These are phyloP conservation scores for Triplophysa bombifrons DNA, from an alignment of 2,797 vertebrate genomes.

Conservation along the genomic window DNA sequence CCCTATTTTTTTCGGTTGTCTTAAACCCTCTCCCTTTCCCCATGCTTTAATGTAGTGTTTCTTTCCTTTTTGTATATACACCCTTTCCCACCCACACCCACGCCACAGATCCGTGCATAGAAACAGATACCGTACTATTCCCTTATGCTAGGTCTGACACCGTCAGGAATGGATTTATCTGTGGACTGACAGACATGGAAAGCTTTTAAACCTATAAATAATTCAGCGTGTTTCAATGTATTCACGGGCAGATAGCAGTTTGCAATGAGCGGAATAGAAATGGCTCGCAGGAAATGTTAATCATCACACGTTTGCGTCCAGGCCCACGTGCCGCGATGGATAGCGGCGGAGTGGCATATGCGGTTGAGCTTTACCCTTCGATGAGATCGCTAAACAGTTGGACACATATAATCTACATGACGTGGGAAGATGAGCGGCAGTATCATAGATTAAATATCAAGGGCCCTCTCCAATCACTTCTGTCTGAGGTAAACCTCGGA, in stretches of 20 bases:
- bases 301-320: conserved; percentile 52
- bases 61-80: conserved; percentile 19
- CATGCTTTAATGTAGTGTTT: neutral
- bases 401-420: conserved; percentile 52
- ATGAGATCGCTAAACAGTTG: conserved; percentile 51
- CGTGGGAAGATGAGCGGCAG: conserved; percentile 38
- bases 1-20: neutral
- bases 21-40: conserved; percentile 12
- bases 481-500: conserved; percentile 16
- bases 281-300: conserved; percentile 59
- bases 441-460: conserved; percentile 41
- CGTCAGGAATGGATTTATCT: conserved; percentile 69
- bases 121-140: conserved; percentile 40
- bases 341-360: conserved; percentile 35
- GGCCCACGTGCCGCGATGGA: conserved; percentile 47
- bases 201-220: conserved; percentile 73
- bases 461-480: conserved; percentile 24
- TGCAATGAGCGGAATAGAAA: conserved; percentile 55
- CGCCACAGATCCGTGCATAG: neutral
- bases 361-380: conserved; percentile 42
- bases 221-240: conserved; percentile 66
- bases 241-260: conserved; percentile 63
- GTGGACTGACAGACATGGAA: conserved; percentile 63
- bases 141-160: conserved; percentile 64
- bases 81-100: conserved; percentile 18